These are phyloP conservation scores for Picus viridis DNA, from an alignment of 2,797 vertebrate genomes.

Conservation along the genomic window DNA sequence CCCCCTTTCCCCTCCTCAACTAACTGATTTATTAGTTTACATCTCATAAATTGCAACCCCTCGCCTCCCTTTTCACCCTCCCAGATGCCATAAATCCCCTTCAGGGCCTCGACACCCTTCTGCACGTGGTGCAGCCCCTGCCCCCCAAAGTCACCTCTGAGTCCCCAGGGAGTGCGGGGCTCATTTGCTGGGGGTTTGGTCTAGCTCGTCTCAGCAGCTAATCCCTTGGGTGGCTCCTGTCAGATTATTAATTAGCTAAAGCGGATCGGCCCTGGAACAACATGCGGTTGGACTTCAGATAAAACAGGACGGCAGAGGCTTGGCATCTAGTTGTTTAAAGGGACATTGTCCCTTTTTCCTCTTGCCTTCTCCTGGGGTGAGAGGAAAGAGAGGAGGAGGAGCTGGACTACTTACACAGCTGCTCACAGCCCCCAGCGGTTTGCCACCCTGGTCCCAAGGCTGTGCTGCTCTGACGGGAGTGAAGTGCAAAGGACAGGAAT, in stretches of 20 bases:
- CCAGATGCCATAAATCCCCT: constrained; percentile 63
- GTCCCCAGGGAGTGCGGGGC: constrained; percentile 75
- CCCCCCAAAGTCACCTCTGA: constrained; percentile 79
- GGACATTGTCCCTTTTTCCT: constrained; percentile 51
- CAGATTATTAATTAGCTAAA: constrained; percentile 90
- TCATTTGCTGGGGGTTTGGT: constrained; percentile 82
- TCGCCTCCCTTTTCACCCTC: constrained; percentile 35
- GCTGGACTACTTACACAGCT: not conserved
- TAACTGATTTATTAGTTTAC: constrained; percentile 69
- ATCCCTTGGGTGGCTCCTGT: constrained; percentile 86
- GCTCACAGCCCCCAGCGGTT: not conserved
- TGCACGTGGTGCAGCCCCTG: constrained; percentile 40
- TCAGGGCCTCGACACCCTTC: constrained; percentile 50
- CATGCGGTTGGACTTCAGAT: constrained; percentile 82
- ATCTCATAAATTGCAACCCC: constrained; percentile 59
- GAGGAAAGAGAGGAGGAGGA: not conserved
- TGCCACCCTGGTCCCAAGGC: not conserved
- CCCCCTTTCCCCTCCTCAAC: constrained; percentile 45
- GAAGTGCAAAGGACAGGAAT: not conserved
- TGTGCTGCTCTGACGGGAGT: not conserved
- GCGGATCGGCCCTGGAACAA: constrained; percentile 84
- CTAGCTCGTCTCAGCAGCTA: constrained; percentile 80
- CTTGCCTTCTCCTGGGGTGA: not conserved
- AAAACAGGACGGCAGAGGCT: constrained; percentile 75
- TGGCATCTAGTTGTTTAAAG: constrained; percentile 75